phyloP scores from a whole-genome alignment of 2,113 vertebrate species.

The Phylloscopus trochilus region DNA sequence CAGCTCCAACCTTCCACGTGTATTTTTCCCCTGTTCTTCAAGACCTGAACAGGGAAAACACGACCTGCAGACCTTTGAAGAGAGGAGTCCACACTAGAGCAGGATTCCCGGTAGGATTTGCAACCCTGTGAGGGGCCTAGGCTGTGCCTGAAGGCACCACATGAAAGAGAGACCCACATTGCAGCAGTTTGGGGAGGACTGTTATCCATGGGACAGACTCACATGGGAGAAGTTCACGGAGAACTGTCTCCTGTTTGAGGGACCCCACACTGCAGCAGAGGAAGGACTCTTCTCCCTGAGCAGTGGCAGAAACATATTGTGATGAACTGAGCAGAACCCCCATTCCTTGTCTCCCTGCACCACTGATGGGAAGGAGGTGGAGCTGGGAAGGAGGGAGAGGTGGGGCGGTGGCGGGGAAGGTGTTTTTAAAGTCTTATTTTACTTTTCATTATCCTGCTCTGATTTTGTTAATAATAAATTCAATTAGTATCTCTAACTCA shows the following conservation, averaged over 20 bases:
- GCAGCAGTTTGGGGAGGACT: not conserved
- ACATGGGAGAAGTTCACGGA: not conserved
- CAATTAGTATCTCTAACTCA: not conserved
- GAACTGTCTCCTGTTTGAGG: not conserved
- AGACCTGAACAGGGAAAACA: not conserved
- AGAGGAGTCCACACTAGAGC: not conserved
- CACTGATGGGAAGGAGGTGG: not conserved
- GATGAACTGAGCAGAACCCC: not conserved
- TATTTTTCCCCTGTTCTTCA: not conserved
- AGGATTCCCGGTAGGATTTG: not conserved
- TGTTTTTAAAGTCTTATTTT: not conserved
- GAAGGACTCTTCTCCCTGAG: not conserved
- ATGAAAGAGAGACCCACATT: not conserved
- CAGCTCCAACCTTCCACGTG: not conserved
- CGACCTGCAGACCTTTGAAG: not conserved
- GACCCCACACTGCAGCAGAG: not conserved
- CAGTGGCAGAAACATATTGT: not conserved
- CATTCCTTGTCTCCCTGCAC: not conserved
- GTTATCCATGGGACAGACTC: not conserved
- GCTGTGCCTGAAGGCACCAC: not conserved
- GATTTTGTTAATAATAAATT: not conserved
- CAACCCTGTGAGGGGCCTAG: fast-evolving
- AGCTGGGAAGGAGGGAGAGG: not conserved
- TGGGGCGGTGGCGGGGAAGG: too few species aligned
- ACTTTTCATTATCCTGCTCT: not conserved